Evolutionary conservation across 2,113 vertebrate species (phyloP).

Genomic region (Willisornis vidua): DNA sequence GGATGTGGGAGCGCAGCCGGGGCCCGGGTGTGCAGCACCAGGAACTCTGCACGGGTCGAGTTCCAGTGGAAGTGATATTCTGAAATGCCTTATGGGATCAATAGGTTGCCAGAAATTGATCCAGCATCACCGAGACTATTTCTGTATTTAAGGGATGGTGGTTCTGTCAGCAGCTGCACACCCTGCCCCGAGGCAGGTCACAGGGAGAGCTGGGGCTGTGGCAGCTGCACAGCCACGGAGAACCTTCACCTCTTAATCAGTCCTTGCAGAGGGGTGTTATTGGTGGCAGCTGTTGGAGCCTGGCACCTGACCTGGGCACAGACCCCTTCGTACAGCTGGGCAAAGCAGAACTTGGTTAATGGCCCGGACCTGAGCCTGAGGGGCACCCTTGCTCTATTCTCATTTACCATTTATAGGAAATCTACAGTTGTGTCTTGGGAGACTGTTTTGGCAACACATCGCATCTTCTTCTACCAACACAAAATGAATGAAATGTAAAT

Average conservation of each 20-base stretch:
- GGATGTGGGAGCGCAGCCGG: rapidly evolving
- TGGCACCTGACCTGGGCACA: rapidly evolving
- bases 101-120: neutral
- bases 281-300: neutral
- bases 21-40: rapidly evolving
- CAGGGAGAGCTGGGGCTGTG: neutral
- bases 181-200: rapidly evolving
- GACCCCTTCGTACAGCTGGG: neutral
- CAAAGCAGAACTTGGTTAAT: rapidly evolving
- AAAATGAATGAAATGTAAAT: neutral
- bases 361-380: neutral
- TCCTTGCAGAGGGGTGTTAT: too few species aligned
- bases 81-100: neutral
- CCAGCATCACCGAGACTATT: rapidly evolving
- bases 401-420: rapidly evolving
- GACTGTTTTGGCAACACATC: neutral
- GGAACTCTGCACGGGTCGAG: neutral
- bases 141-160: rapidly evolving
- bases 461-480: neutral
- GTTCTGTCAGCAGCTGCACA: neutral
- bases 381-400: rapidly evolving
- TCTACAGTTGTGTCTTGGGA: neutral
- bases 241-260: neutral
- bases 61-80: neutral
- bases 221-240: rapidly evolving